Base-by-base conservation (phyloP, 30 jellyfish, hydroid and myxozoan genomes). In the Aurelia sp. region DNA sequence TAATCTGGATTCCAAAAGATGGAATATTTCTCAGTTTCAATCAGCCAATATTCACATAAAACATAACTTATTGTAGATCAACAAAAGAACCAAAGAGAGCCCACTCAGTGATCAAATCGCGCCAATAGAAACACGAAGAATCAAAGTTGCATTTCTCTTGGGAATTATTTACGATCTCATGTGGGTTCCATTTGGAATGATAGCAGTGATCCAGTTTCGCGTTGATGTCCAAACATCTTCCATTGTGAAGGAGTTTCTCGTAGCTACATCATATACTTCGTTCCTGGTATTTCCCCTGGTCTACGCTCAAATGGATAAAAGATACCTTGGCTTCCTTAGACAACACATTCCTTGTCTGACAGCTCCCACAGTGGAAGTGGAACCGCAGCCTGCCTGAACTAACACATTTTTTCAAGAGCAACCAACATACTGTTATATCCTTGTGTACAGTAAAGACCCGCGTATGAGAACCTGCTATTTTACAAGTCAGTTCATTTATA, bases 161-260 rank as follows among this genome's bases (percentile, higher is more conserved):
- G 74, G 74, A 19, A 63, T 63, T 13, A 35, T 63, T 35, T 63
- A 19, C 4, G 74, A 63, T 41, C 35, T 41, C 33, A 18, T 63
- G 74, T 63, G 74, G 74, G 35, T 63, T 63, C 74, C 74, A 16
- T 63, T 63, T 8, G 74, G 74, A 12, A 63, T 63, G 5, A 63
- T 63, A 13, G 74, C 74, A 12, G 35, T 41, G 17, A 12, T 18
- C 47, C 74, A 63, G 74, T 63, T 19, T 19, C 74, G 74, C 33
- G 74, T 19, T 13, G 33, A 63, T 16, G 47, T 41, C 35, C 47
- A 63, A 63, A 41, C n/a, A 15, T 19, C 74, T 19, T 35, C 47
- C 74, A 63, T 63, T 41, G 74, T 63, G 35, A 63, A 63, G 35
- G 74, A 19, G 33, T 63, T 63, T 63, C 74, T 63, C 22, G 47